Conservation (phyloP, 2,797 vertebrate genomes). For the Poeciliopsis gracilis region DNA sequence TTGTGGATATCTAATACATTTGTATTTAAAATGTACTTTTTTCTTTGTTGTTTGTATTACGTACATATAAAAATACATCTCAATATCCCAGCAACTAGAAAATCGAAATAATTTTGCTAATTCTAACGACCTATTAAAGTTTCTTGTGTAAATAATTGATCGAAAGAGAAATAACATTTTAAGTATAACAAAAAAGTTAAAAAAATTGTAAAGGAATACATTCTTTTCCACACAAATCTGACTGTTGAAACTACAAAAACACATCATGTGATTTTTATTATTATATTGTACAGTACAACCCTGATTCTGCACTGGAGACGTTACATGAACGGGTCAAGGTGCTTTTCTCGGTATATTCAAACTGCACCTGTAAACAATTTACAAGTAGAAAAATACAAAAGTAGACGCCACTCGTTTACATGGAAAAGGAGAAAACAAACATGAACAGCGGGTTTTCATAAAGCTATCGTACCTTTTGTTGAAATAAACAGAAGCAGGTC, state of each 20-base stretch:
- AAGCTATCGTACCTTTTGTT: conserved; percentile 78
- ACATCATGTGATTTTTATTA: conserved; percentile 72
- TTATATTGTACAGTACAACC: conserved; percentile 69
- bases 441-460: conserved; percentile 48
- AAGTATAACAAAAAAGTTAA: background rate
- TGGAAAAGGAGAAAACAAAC: conserved; percentile 37
- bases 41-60: background rate
- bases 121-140: background rate
- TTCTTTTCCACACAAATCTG: background rate
- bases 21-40: background rate
- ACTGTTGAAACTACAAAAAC: conserved; percentile 11
- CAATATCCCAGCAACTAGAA: background rate
- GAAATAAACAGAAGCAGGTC: conserved; percentile 34
- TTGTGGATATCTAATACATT: background rate
- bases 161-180: background rate
- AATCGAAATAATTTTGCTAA: background rate
- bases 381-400: conserved; percentile 79
- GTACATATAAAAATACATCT: background rate
- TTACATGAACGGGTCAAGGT: conserved; percentile 72
- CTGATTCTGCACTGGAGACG: conserved; percentile 61
- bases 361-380: conserved; percentile 69
- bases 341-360: conserved; percentile 59
- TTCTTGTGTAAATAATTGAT: background rate
- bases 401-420: conserved; percentile 56
- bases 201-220: background rate